phyloP scores from a whole-genome alignment of 1,140 invertebrate species.

The Globodera rostochiensis region DNA sequence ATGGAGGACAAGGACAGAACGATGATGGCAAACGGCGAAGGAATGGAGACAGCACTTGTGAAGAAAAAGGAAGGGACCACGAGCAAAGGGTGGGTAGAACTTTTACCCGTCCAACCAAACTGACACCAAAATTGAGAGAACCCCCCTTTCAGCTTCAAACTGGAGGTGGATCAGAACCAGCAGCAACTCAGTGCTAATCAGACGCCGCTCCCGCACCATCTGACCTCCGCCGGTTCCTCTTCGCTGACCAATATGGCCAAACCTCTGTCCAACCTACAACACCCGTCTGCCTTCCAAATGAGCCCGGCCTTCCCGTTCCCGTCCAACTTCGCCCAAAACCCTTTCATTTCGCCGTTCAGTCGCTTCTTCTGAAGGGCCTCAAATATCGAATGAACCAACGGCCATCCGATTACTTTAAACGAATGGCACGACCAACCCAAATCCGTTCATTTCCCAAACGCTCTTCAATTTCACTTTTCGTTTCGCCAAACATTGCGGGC shows the following conservation, averaged over 20 bases:
- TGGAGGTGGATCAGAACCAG: not conserved
- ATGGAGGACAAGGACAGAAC: not conserved
- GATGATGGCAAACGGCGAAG: not conserved
- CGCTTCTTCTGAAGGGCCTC: not conserved
- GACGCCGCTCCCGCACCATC: not conserved
- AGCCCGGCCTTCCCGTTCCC: not conserved
- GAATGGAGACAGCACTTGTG: not conserved
- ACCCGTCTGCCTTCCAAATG: conserved; percentile 3
- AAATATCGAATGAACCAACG: not conserved
- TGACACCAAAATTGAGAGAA: not conserved
- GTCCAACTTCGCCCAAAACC: not conserved
- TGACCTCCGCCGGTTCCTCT: not conserved
- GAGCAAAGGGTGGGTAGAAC: not conserved
- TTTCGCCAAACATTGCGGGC: not conserved
- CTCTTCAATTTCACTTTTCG: not conserved
- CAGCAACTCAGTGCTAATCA: not conserved
- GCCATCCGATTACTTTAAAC: not conserved
- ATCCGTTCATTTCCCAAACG: not conserved
- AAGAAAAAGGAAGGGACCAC: not conserved
- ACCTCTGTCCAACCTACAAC: not conserved
- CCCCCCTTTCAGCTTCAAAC: not conserved
- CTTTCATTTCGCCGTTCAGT: not conserved
- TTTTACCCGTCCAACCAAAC: not conserved
- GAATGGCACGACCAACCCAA: not conserved
- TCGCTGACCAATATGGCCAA: not conserved